Evolutionary conservation across 37 sponge, comb jelly and placozoan genomes (phyloP), one percentile per base, ranked within the genome.

Genomic region (Beroe forskalii): DNA sequence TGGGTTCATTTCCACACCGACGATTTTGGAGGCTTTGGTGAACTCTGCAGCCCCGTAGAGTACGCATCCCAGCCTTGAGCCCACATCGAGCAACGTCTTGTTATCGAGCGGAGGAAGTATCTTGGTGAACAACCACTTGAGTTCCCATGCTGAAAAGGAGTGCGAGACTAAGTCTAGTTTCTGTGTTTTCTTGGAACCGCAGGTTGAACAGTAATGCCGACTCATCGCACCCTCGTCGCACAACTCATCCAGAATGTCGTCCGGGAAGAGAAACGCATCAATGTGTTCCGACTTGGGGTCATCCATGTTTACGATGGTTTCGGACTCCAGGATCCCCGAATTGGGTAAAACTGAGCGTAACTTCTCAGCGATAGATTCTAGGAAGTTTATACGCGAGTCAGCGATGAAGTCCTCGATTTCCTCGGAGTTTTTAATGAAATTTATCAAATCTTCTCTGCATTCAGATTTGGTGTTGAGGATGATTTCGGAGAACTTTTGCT

Each of bases 181-280:
- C 35, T 63, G 31, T 17, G 91, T 93, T 43, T 89, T 93, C 89
- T 91, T 76, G 8, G 93, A 91, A 0, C 90, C 91, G 67, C 93
- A 93, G 62, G 90, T 67, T 83, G 62, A 36, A 60, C 93, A 93
- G 42, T 93, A 93, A 37, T 89, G 41, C 31, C 93, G 76, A 0
- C 91, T 66, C 48, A 93, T 86, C 61, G 67, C 35, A 28, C 90
- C 67, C 62, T 86, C 75, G 25, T 43, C 62, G 32, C 91, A 91
- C 28, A 93, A 62, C 0, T 42, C 41, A 61, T 93, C 93, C 17
- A 69, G 32, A 19, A 93, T 75, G 25, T 92, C 91, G 23, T 41
- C 69, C 0, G 91, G 62, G 41, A 91, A 93, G 62, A 93, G 93
- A 40, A 93, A 93, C 1, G 93, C 86, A 89, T 93, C 93, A 17